A percentile compares a stretch with the other conserved stretches of the same genome.
These are phyloP conservation scores for Thamnaconus septentrionalis DNA, from an alignment of 2,113 vertebrate species.

Conservation along the genomic window DNA sequence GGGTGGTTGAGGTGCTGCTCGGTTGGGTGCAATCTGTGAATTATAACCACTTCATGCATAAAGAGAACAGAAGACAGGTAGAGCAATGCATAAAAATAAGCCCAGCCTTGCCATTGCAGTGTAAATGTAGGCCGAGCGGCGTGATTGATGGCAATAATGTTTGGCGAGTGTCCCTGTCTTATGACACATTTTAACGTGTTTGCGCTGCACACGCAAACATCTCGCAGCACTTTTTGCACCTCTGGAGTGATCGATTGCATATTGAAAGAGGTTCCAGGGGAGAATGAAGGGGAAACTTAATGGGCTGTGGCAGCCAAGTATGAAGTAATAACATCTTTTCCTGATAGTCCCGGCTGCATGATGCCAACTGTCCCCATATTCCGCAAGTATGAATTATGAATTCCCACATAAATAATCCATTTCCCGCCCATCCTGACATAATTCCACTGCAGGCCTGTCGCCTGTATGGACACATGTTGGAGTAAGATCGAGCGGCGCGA, in stretches of 20 bases:
- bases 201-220: slow-evolving; percentile 21
- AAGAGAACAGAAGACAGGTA: no score
- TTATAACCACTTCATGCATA: no score
- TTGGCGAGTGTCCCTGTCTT: background rate
- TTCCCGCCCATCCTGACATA: slow-evolving; percentile 24
- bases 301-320: slow-evolving; percentile 52
- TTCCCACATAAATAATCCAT: slow-evolving; percentile 55
- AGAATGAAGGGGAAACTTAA: slow-evolving; percentile 50
- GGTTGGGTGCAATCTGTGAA: no score
- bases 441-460: slow-evolving; percentile 29
- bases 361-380: slow-evolving; percentile 42
- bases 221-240: slow-evolving; percentile 31
- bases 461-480: slow-evolving; percentile 26
- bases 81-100: no score
- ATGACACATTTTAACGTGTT: slow-evolving; percentile 24
- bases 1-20: no score
- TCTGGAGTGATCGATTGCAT: slow-evolving; percentile 44
- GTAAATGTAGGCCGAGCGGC: background rate
- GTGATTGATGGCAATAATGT: slow-evolving; percentile 17
- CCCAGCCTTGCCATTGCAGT: no score
- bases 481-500: background rate
- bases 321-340: slow-evolving; percentile 51
- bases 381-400: slow-evolving; percentile 54
- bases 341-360: slow-evolving; percentile 44
- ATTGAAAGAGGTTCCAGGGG: slow-evolving; percentile 39